A percentile compares a stretch with the other conserved stretches of the same genome.
Evolutionary conservation across 2,888 invertebrate genomes (phyloP).

Genomic region (Drosophila paramelanica): DNA sequence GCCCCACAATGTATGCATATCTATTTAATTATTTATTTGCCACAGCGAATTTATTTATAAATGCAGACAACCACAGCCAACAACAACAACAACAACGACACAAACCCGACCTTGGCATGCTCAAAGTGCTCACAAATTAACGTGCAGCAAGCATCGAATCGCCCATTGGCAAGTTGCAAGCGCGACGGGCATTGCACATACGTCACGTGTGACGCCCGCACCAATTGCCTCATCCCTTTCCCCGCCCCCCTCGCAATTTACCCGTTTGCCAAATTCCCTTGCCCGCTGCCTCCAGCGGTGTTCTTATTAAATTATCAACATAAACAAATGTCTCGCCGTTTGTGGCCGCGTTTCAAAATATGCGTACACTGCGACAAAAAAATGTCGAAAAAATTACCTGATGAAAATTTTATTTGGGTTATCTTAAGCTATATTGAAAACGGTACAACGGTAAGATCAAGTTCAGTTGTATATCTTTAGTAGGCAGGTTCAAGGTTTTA

Average conservation of each 20-base stretch:
- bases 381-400: not conserved
- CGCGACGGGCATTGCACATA: conserved; percentile 48
- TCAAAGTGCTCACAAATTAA: conserved; percentile 45
- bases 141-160: conserved; percentile 33
- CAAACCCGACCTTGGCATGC: conserved; percentile 53
- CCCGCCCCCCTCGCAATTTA: not conserved
- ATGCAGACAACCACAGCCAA: conserved; percentile 56
- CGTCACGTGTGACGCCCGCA: conserved; percentile 55
- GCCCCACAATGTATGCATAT: conserved; percentile 56
- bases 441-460: no score
- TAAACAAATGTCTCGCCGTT: conserved; percentile 73
- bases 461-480: not conserved
- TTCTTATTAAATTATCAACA: conserved; percentile 79
- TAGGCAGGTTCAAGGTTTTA: no score
- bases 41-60: conserved; percentile 71
- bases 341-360: conserved; percentile 57
- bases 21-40: conserved; percentile 77
- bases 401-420: not conserved
- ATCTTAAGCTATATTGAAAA: not conserved
- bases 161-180: conserved; percentile 28
- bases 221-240: not conserved
- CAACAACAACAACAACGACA: conserved; percentile 22
- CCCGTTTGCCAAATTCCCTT: not conserved
- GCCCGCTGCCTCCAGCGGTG: conserved; percentile 53
- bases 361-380: conserved; percentile 41